Conservation (phyloP, 2,888 invertebrate genomes). For the Rhaphigaster nebulosa region DNA sequence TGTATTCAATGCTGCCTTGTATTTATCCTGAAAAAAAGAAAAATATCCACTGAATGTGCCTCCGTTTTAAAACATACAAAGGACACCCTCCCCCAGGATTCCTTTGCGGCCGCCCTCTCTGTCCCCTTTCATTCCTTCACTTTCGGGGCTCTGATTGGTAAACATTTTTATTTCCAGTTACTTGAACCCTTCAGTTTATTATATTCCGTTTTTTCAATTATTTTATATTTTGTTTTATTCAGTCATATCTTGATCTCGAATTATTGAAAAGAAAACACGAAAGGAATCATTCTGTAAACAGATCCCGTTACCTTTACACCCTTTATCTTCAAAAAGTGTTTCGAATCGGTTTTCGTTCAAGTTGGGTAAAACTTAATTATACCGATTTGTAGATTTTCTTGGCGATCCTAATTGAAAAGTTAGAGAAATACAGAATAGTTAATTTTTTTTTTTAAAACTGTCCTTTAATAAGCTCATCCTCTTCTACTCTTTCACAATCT, state of each 20-base stretch:
- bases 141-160: not conserved
- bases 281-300: not conserved
- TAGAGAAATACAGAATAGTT: too few relatives aligned
- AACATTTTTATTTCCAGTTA: slow-evolving; percentile 46
- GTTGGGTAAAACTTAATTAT: too few relatives aligned
- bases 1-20: slow-evolving; percentile 44
- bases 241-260: not conserved
- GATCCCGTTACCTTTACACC: not conserved
- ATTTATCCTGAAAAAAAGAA: slow-evolving; percentile 31
- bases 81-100: not conserved
- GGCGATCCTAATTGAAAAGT: too few relatives aligned
- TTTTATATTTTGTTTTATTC: not conserved
- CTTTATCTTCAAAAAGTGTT: too few relatives aligned
- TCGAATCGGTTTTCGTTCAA: too few relatives aligned
- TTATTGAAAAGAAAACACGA: not conserved
- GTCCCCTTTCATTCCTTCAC: not conserved
- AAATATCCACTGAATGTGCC: slow-evolving; percentile 27
- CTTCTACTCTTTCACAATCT: too few relatives aligned
- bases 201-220: not conserved
- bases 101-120: not conserved
- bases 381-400: too few relatives aligned
- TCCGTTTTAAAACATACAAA: slow-evolving; percentile 48
- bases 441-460: too few relatives aligned
- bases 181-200: not conserved
- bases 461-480: too few relatives aligned